Evolutionary conservation across 2,113 vertebrate species (phyloP).

Genomic region (Gambusia affinis): DNA sequence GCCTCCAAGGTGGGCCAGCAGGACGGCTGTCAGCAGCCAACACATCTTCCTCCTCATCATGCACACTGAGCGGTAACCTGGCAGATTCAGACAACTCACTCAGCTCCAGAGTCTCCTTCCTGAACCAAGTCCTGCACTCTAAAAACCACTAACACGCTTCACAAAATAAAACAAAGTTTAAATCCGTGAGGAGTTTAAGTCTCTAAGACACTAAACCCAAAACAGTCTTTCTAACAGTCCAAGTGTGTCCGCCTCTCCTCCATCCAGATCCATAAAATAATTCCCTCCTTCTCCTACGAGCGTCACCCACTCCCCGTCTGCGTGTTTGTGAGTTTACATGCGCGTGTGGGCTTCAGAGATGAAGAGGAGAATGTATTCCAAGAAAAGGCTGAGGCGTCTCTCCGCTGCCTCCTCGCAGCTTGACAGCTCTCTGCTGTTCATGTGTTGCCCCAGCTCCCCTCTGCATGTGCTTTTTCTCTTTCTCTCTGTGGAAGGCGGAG

Average conservation of each 20-base stretch:
- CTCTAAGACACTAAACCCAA: slow-evolving; percentile 42
- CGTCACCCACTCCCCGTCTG: slow-evolving; percentile 17
- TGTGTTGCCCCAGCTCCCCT: slow-evolving; percentile 58
- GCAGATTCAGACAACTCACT: slow-evolving; percentile 5
- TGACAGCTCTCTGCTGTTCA: slow-evolving; percentile 71
- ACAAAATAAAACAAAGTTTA: slow-evolving; percentile 1
- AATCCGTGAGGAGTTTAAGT: slow-evolving; percentile 28
- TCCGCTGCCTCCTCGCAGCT: slow-evolving; percentile 55
- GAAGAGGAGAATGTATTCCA: slow-evolving; percentile 49
- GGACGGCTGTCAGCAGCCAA: slow-evolving; percentile 54
- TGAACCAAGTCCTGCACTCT: slow-evolving; percentile 11
- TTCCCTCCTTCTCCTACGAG: slow-evolving; percentile 27
- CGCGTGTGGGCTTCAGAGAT: slow-evolving; percentile 37
- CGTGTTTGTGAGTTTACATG: slow-evolving; percentile 23
- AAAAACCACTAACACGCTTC: slow-evolving; percentile 9
- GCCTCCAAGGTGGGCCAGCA: slow-evolving; percentile 60
- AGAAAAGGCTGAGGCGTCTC: slow-evolving; percentile 58
- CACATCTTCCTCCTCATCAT: slow-evolving; percentile 61
- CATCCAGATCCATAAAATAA: slow-evolving; percentile 54
- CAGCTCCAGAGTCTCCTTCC: slow-evolving; percentile 12
- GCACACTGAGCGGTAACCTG: slow-evolving; percentile 4
- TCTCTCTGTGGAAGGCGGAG: slow-evolving; percentile 58
- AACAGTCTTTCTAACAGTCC: slow-evolving; percentile 23
- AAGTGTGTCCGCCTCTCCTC: slow-evolving; percentile 21
- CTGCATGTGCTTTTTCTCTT: slow-evolving; percentile 54